Evolutionary conservation across 1,140 invertebrate genomes (phyloP), one percentile per base, ranked within the genome.

Genomic region (Listronotus bonariensis): DNA sequence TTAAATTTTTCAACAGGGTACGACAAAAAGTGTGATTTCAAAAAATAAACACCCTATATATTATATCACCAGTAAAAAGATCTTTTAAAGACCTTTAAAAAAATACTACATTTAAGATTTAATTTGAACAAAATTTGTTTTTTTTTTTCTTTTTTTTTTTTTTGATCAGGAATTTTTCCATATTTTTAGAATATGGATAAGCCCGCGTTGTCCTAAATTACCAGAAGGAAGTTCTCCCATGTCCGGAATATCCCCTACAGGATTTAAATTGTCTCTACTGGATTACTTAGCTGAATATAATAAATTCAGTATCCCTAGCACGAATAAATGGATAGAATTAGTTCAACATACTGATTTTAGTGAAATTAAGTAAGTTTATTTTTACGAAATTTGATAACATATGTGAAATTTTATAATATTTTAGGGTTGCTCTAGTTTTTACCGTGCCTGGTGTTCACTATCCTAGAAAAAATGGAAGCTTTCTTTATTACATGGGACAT

Each of bases 261-360:
- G 85, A 45, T 98, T 98, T 76, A 95, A 95, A 79, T 81, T 80
- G 12, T 88, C 91, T 76, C 80, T 98, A 0, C 75, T 94, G 12
- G 81, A 86, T 1, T 98, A 97, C 78, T 74, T 98, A 3, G 77
- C 81, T 31, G 82, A 87, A 42, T 98, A 97, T 77, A 86, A 88
- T n/a, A 20, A 49, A 49, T 15, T 20, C n/a, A 36, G 14, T 57
- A 72, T 87, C 43, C 79, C 84, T 0, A 79, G 83, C 48, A 73
- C 96, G 9, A 80, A 84, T 10, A 83, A 85, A 0, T 97, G 94
- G 89, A 83, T 91, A 15, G 82, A 87, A 11, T 77, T 86, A 32
- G 83, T 97, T 12, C 81, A 87, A 69, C 80, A 82, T 46, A 86
- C 88, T 53, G 89, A 98, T 76, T 93, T 95, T 77, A 89, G 89